phyloP scores from a whole-genome alignment of 2,888 invertebrate genomes.

The Dilophus febrilis region DNA sequence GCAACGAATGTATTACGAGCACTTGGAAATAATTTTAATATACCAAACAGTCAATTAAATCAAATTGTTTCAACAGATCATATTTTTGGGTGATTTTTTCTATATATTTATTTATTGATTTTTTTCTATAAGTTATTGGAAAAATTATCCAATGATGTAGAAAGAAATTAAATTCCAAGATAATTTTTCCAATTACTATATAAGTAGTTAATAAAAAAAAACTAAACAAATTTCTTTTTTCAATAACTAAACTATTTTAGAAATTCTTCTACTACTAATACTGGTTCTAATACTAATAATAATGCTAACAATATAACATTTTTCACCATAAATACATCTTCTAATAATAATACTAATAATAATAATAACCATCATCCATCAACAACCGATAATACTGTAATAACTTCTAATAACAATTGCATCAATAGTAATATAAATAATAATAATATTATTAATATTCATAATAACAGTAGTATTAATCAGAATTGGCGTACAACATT shows the following conservation, averaged over 20 bases:
- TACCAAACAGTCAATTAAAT: conserved; percentile 29
- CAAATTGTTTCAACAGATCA: conserved; percentile 4
- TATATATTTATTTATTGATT: not conserved
- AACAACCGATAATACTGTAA: too few relatives aligned
- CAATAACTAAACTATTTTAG: too few relatives aligned
- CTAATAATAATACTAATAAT: conserved; percentile 19
- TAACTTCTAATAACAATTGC: conserved; percentile 30
- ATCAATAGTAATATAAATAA: not conserved
- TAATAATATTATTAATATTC: too few relatives aligned
- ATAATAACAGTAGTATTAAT: too few relatives aligned
- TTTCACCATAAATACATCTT: conserved; percentile 23
- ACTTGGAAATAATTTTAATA: conserved; percentile 27
- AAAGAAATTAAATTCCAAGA: too few relatives aligned
- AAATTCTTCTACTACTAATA: not conserved
- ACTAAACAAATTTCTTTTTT: conserved; percentile 21
- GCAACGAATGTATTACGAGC: conserved; percentile 26
- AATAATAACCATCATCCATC: conserved; percentile 18
- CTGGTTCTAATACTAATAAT: not conserved
- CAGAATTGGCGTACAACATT: too few relatives aligned
- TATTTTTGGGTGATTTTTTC: conserved; percentile 7
- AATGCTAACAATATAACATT: too few relatives aligned
- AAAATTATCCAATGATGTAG: too few relatives aligned
- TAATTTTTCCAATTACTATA: too few relatives aligned
- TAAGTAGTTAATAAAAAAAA: too few relatives aligned
- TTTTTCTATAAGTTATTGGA: too few relatives aligned